Base-by-base conservation (phyloP, 2,797 vertebrate species). In the Psittacula derbiana region DNA sequence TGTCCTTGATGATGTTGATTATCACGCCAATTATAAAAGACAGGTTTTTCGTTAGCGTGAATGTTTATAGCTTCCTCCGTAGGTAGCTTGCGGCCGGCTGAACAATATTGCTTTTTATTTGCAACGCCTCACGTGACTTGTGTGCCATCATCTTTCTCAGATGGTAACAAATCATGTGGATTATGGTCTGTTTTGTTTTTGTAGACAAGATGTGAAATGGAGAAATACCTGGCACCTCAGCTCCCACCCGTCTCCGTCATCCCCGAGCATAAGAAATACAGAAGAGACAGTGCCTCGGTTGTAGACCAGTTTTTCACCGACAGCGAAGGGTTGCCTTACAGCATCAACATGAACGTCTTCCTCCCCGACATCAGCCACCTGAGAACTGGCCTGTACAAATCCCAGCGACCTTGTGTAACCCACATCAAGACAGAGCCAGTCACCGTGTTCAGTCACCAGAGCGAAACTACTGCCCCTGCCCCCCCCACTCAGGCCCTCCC, bases 291-390 rank as follows among this genome's bases (percentile, higher is more conserved):
- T 92, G 96, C 98, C 93, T 98, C 98, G 2, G 98, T 98, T 38
- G 98, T 98, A 80, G 99, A 99, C 96, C 98, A 99, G 96, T 99
- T 99, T 97, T 99, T 99, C 95, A 95, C 97, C 28, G 99, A 99
- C 8, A 98, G 98, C 18, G 99, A 99, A 57, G 94, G 98, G 82
- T 97, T 99, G 81, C 99, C 99, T 46, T 99, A 99, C 98, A 99
- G 99, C 91, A 98, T 99, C 97, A 99, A 99, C 98, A 99, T 99
- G 99, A 99, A 99, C 65, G 98, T 99, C 97, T 99, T 99, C 87
- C 98, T 99, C 46, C 99, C 99, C 0, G 99, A 99, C 60, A 98
- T 99, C 88, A 98, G 99, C 49, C 99, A 99, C 95, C 98, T 99
- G 97, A 98, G 98, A 97, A 99, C 99, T 31, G 98, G 98, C 93